Evolutionary conservation across 2,797 vertebrate genomes (phyloP), one percentile per base, ranked within the genome.

Genomic region (Momotus momota): DNA sequence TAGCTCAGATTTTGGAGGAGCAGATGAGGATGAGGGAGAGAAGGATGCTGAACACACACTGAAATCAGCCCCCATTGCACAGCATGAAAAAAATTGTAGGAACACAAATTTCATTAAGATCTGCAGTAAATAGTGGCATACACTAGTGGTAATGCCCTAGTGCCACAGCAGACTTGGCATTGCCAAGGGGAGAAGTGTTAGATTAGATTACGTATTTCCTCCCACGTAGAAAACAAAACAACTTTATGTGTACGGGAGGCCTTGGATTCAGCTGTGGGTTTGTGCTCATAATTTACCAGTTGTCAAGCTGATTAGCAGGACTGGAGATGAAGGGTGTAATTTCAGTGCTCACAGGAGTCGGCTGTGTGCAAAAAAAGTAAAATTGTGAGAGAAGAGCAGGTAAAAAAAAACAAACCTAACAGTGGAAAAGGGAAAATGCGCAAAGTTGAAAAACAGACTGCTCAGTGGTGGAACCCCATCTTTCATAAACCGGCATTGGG

Each of bases 401-500:
- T 77, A 1, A 52, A 60, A 79, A 25, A 41, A n/a, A 88, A 45
- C n/a, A 48, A 51, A 2, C 4, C 4, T 15, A 20, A 13, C 13
- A 26, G 7, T 58, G 46, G 23, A 52, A 71, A 71, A 40, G 15
- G 25, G 21, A 23, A 81, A 61, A 67, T 0, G 0, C 2, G 7
- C 25, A 8, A 45, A 83, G 19, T 11, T 60, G 31, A 64, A 78
- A 70, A 70, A 7, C 21, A 64, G 54, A 7, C 33, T 20, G 31
- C 27, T 25, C 10, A 48, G 65, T 38, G 51, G n/a, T 2, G 1
- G 45, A 87, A 52, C 27, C 0, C 0, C 26, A 29, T 43, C 27
- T 73, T 75, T 73, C 27, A 26, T 66, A 16, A 72, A 16, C n/a
- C 29, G 62, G 2, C 27, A 2, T 7, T 67, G 49, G 2, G 21